Evolutionary conservation across 2,888 invertebrate species (phyloP).

Genomic region (Diaprepes abbreviatus): DNA sequence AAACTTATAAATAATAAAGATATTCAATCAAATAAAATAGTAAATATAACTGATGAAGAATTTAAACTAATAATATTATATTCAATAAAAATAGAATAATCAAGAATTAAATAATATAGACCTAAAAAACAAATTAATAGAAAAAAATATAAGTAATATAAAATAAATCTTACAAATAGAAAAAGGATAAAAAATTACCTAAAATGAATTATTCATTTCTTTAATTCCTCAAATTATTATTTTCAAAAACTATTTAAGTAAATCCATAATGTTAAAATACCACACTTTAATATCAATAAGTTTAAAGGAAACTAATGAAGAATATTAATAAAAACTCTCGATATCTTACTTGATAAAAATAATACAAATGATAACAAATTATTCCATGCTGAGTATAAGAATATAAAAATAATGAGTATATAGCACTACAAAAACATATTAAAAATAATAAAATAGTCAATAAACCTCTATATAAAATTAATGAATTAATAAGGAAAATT

Average conservation of each 20-base stretch:
- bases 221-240: conserved; percentile 78
- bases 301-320: conserved; percentile 76
- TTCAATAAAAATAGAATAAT: conserved; percentile 72
- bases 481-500: conserved; percentile 75
- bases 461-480: conserved; percentile 70
- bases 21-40: conserved; percentile 76
- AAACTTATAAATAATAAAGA: conserved; percentile 75
- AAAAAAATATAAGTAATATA: conserved; percentile 63
- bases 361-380: conserved; percentile 69
- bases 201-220: conserved; percentile 71
- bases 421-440: conserved; percentile 76
- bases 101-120: conserved; percentile 64
- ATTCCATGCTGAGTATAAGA: conserved; percentile 75
- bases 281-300: conserved; percentile 73
- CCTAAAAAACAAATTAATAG: conserved; percentile 64
- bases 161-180: conserved; percentile 66
- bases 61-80: conserved; percentile 71
- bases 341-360: conserved; percentile 68
- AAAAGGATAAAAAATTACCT: conserved; percentile 66
- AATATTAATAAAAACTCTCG: conserved; percentile 75
- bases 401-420: conserved; percentile 77
- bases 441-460: conserved; percentile 71
- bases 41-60: conserved; percentile 69
- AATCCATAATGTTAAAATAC: conserved; percentile 69
- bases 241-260: conserved; percentile 78